phyloP scores from a whole-genome alignment of 2,113 vertebrate species.

The Elgaria multicarinata region DNA sequence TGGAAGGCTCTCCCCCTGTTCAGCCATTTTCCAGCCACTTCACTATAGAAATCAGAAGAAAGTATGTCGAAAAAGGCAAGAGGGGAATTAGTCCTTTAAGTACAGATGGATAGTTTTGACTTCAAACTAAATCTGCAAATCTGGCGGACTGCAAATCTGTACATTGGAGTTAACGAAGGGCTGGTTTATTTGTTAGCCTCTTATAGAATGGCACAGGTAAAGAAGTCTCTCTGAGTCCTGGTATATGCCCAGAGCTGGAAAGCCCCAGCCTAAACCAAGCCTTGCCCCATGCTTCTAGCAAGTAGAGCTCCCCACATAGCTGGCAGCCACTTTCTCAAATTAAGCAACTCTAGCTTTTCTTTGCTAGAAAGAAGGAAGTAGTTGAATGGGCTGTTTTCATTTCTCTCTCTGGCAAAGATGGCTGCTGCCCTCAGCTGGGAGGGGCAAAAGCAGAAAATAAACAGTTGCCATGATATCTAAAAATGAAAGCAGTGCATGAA shows the following conservation, averaged over 20 bases:
- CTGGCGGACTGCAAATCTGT: not conserved
- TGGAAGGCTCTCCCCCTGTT: not conserved
- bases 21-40: not conserved
- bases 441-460: not conserved
- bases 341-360: not conserved
- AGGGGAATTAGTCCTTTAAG: not conserved
- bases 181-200: not conserved
- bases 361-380: not conserved
- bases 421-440: not conserved
- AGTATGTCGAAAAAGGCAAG: not conserved
- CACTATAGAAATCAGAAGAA: not conserved
- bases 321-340: not conserved
- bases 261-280: not conserved
- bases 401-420: not conserved
- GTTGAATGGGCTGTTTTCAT: not conserved
- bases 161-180: not conserved
- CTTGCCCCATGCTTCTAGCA: not conserved
- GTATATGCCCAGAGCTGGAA: not conserved
- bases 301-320: not conserved
- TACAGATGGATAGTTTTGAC: not conserved
- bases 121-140: not conserved
- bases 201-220: not conserved
- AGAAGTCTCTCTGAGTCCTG: not conserved
- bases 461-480: not conserved
- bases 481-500: not conserved